Conservation (phyloP, 2,113 vertebrate genomes). For the Gadus macrocephalus region DNA sequence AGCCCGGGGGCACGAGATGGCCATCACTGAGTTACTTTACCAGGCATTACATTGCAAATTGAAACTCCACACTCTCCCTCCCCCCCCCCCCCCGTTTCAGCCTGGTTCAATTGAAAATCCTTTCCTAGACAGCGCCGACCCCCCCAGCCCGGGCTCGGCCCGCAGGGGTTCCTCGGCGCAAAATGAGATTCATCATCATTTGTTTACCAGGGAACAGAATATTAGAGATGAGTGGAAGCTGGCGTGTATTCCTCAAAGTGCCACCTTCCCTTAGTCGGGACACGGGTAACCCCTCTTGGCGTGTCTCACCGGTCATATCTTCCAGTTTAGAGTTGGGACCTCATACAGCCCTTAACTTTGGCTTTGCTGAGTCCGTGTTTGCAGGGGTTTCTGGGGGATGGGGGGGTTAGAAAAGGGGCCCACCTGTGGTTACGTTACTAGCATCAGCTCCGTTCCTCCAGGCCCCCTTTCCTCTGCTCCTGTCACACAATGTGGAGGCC, state of each 20-base stretch:
- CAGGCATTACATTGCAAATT: slow-evolving; percentile 53
- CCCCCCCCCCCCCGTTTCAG: not conserved
- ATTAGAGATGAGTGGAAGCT: slow-evolving; percentile 57
- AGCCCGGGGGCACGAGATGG: slow-evolving; percentile 45
- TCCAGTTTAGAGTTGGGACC: too few relatives aligned
- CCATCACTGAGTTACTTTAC: slow-evolving; percentile 56
- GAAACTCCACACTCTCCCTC: slow-evolving; percentile 44
- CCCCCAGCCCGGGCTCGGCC: slow-evolving; percentile 42
- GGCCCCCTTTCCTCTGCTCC: slow-evolving; percentile 20
- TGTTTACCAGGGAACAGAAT: slow-evolving; percentile 57
- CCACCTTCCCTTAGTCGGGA: slow-evolving; percentile 11
- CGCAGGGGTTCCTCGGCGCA: slow-evolving; percentile 57
- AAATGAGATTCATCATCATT: slow-evolving; percentile 74
- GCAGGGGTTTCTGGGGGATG: slow-evolving; percentile 23
- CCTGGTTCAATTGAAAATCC: slow-evolving; percentile 51
- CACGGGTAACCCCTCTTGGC: too few relatives aligned
- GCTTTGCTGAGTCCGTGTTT: slow-evolving; percentile 56
- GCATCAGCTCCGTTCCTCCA: slow-evolving; percentile 32
- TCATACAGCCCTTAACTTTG: slow-evolving; percentile 66
- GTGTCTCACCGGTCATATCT: too few relatives aligned
- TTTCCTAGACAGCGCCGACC: slow-evolving; percentile 44
- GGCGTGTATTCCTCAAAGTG: slow-evolving; percentile 54
- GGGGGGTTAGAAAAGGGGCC: slow-evolving; percentile 30
- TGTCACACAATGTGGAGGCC: not conserved
- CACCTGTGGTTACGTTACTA: slow-evolving; percentile 28